A percentile compares a stretch with the other conserved stretches of the same genome.
Evolutionary conservation across 2,113 vertebrate species (phyloP).

Genomic region (Suricata suricatta): DNA sequence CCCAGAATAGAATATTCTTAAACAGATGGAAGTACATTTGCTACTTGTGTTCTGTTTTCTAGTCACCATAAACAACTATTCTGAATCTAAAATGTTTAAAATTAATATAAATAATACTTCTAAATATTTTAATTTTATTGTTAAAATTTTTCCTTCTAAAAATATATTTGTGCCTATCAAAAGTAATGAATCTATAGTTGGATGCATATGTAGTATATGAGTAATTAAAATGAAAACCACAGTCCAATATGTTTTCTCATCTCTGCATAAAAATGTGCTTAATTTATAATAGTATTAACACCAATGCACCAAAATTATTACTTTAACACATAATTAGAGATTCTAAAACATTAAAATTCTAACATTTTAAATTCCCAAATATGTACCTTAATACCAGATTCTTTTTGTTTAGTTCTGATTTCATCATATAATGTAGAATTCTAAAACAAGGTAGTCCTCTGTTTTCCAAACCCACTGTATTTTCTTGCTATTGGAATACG

Average conservation of each 20-base stretch:
- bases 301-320: background rate
- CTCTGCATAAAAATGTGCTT: background rate
- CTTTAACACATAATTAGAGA: background rate
- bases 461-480: background rate
- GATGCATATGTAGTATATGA: background rate
- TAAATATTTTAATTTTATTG: conserved; percentile 32
- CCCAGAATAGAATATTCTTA: background rate
- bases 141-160: conserved; percentile 20
- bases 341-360: background rate
- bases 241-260: background rate
- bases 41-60: conserved; percentile 11
- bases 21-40: background rate
- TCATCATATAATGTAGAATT: background rate
- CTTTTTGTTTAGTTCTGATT: conserved; percentile 16
- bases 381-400: background rate
- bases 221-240: conserved; percentile 1
- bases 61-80: background rate
- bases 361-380: background rate
- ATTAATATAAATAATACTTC: background rate
- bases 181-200: background rate
- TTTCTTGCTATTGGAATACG: conserved; percentile 32
- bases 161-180: background rate
- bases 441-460: background rate
- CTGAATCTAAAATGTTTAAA: conserved; percentile 28
- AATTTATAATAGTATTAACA: background rate